These are phyloP conservation scores for Cephalotes varians DNA, from an alignment of 2,888 invertebrate species.

Conservation along the genomic window DNA sequence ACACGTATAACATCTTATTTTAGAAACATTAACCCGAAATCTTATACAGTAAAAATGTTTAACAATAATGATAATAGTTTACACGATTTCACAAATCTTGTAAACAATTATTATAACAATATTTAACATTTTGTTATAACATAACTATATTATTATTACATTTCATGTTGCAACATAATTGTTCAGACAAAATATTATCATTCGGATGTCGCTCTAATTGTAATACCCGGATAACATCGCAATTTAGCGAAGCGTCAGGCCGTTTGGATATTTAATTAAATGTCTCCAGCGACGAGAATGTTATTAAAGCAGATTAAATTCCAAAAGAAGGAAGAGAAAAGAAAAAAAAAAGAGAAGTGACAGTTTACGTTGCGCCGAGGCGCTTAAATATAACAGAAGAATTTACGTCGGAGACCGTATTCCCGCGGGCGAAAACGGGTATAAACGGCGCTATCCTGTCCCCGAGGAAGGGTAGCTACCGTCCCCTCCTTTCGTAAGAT, in stretches of 20 bases:
- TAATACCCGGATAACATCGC: conserved; percentile 32
- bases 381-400: conserved; percentile 52
- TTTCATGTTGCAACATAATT: background rate
- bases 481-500: conserved; percentile 47
- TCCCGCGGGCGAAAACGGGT: conserved; percentile 29
- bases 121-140: background rate
- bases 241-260: conserved; percentile 37
- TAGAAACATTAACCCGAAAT: background rate
- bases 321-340: conserved; percentile 15
- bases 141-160: background rate
- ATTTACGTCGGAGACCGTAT: conserved; percentile 45
- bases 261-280: conserved; percentile 53
- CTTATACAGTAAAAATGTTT: background rate
- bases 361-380: conserved; percentile 40
- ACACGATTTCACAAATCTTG: background rate
- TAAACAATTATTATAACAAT: background rate
- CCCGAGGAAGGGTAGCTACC: background rate
- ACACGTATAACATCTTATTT: background rate
- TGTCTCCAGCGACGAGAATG: conserved; percentile 43
- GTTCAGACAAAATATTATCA: background rate
- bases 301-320: conserved; percentile 54
- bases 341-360: conserved; percentile 10
- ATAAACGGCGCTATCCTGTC: conserved; percentile 53
- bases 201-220: conserved; percentile 19
- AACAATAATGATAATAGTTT: background rate